These are phyloP conservation scores for Celastrina argiolus DNA, from an alignment of 2,888 invertebrate genomes.

Conservation along the genomic window DNA sequence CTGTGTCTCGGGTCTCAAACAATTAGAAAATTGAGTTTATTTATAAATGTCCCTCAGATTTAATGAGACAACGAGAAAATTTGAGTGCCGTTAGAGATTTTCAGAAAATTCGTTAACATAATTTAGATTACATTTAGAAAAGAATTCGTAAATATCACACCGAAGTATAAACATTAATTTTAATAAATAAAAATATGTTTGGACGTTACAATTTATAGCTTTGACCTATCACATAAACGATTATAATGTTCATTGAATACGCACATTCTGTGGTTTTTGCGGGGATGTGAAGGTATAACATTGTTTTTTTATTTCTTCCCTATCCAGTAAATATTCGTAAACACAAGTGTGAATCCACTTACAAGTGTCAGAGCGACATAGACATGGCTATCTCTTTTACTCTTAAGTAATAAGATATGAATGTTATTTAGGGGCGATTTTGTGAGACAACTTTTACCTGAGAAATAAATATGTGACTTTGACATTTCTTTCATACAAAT, in stretches of 20 bases:
- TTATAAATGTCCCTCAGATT: conserved; percentile 5
- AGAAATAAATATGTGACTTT: no score
- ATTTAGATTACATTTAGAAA: neutral
- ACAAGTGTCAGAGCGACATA: no score
- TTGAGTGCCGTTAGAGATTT: neutral
- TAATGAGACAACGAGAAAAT: conserved; percentile 4
- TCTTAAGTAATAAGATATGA: no score
- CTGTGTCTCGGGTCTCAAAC: neutral
- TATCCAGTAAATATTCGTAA: no score
- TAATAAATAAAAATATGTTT: neutral
- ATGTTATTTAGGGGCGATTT: no score
- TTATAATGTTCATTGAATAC: neutral
- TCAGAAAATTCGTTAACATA: neutral
- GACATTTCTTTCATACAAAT: no score
- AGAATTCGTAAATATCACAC: neutral
- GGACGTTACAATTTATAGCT: conserved; percentile 1
- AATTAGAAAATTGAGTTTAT: conserved; percentile 9
- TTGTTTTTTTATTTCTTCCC: no score
- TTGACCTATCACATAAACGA: neutral
- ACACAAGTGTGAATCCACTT: no score
- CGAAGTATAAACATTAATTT: neutral
- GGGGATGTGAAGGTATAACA: no score
- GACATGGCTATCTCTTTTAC: no score
- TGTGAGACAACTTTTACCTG: no score
- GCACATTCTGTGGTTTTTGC: no score